phyloP scores from a whole-genome alignment of 2,888 invertebrate genomes.

The Lasioglossum calceatum region DNA sequence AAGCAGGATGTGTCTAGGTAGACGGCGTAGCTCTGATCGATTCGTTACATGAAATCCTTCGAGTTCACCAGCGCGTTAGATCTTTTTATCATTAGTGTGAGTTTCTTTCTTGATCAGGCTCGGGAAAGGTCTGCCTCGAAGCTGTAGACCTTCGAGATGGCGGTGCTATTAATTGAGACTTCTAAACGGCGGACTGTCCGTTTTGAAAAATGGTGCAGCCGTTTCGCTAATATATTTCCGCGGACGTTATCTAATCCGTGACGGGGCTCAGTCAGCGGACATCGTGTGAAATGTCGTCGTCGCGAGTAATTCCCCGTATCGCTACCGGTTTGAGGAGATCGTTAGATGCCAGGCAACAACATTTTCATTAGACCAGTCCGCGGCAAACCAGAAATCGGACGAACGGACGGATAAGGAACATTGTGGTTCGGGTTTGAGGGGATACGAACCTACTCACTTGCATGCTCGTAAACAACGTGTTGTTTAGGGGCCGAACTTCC shows the following conservation, averaged over 20 bases:
- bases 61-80: background rate
- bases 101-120: background rate
- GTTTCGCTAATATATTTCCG: constrained; percentile 11
- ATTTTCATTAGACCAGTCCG: constrained; percentile 38
- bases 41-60: constrained; percentile 3
- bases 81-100: background rate
- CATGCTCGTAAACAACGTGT: constrained; percentile 55
- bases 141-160: background rate
- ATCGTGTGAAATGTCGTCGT: constrained; percentile 39
- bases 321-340: constrained; percentile 55
- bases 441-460: constrained; percentile 15
- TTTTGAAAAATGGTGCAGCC: constrained; percentile 14
- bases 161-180: constrained; percentile 2
- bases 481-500: constrained; percentile 53
- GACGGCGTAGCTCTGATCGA: background rate
- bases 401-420: background rate
- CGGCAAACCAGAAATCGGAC: constrained; percentile 21
- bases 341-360: constrained; percentile 36
- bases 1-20: background rate
- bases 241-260: constrained; percentile 15
- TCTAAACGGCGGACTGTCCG: constrained; percentile 4
- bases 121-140: background rate
- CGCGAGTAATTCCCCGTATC: constrained; percentile 33
- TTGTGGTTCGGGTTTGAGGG: constrained; percentile 6
- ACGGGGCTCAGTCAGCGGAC: background rate